Base-by-base conservation (phyloP, 2,797 vertebrate genomes). In the Melanotaenia nigrans region DNA sequence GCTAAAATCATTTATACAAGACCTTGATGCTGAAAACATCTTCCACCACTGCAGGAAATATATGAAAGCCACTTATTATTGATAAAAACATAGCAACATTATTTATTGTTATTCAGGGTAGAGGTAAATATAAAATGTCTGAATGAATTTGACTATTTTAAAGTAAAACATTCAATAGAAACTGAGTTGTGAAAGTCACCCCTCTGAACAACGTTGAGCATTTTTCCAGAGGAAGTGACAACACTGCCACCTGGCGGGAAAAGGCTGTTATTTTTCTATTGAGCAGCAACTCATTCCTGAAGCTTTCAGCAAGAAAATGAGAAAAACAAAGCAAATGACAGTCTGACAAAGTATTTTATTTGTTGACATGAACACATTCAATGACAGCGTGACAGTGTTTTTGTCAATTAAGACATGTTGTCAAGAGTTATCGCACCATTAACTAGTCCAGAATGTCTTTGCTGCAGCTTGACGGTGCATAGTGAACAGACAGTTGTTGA, bases 301-400 rank as follows among this genome's bases (percentile, higher is more conserved):
- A 61, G n/a, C 14, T 66, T 78, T 42, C 45, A 74, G 49, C 22
- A 53, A 14, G 22, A 25, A 16, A 55, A 30, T 7, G 28, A 30
- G 25, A 55, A 1, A 69, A 61, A 47, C 54, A 42, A 16, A n/a
- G 2, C 33, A 61, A 22, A 45, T 62, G 20, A 49, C 78, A 62
- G 33, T 82, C 76, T 90, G 90, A 90, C 90, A 92, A 92, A 92
- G 81, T 78, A 79, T 86, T 77, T 75, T 83, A 81, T 81, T 84
- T 89, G 92, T 92, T 87, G 77, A 93, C 88, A 92, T 89, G 85
- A 90, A 90, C 87, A 92, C 89, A 92, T 89, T 89, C 86, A 91
- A 88, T 92, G 90, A 93, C 90, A 92, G 77, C 69, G 84, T 90
- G 90, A 93, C 89, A 90, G 89, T 86, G 81, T 89, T 90, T 82